Percentiles rank a stretch among this genome's conserved stretches.
These are phyloP conservation scores for Gandaritis pyraliata DNA, from an alignment of 2,888 invertebrate genomes.

Conservation along the genomic window DNA sequence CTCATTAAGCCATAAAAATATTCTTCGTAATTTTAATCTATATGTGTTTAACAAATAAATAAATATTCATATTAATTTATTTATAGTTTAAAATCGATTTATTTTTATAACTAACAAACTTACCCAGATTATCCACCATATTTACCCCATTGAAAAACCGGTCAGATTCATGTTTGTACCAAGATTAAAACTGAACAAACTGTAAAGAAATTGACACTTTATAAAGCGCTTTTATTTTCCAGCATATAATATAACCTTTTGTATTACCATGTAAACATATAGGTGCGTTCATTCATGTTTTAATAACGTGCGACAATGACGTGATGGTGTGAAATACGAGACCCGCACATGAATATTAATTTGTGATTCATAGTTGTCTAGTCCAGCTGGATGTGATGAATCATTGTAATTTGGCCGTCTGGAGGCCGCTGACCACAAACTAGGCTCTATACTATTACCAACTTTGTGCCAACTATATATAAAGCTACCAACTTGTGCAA, in stretches of 20 bases:
- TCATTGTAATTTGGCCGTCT: constrained; percentile 61
- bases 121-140: no score
- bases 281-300: constrained; percentile 7
- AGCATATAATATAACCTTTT: not conserved
- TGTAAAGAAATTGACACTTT: constrained; percentile 2
- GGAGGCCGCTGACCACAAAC: constrained; percentile 44
- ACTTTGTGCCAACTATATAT: constrained; percentile 33
- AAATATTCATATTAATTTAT: no score
- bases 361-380: constrained; percentile 66
- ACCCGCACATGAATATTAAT: constrained; percentile 58
- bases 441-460: constrained; percentile 48
- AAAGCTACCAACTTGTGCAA: constrained; percentile 11
- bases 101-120: no score
- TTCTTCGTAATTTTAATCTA: no score
- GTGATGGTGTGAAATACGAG: constrained; percentile 40
- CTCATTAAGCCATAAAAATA: no score
- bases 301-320: constrained; percentile 24
- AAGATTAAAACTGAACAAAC: not conserved
- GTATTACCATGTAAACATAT: constrained; percentile 7
- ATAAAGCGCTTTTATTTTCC: not conserved
- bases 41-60: no score
- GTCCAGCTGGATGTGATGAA: constrained; percentile 63
- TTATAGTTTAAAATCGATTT: no score
- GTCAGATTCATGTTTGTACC: no score
- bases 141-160: no score